Percentiles rank a stretch among this genome's conserved stretches.
Evolutionary conservation across 2,797 vertebrate genomes (phyloP).

Genomic region (Naso thynnoides): DNA sequence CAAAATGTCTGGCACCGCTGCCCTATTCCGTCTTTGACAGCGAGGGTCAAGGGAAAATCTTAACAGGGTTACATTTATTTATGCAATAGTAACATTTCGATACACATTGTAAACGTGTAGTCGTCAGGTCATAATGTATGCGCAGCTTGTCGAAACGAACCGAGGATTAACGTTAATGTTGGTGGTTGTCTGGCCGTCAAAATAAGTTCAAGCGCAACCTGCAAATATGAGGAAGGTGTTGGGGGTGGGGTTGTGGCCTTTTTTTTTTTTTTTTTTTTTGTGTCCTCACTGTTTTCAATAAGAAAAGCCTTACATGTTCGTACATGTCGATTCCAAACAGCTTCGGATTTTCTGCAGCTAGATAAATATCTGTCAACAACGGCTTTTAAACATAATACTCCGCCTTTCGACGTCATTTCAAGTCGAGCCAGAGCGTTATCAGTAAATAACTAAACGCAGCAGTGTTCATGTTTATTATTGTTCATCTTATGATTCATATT

Average conservation of each 20-base stretch:
- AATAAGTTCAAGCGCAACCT: slow-evolving; percentile 17
- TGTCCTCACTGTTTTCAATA: slow-evolving; percentile 22
- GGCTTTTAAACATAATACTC: no score
- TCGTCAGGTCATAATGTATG: accelerated
- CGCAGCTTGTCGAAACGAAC: accelerated
- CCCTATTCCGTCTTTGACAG: slow-evolving; percentile 33
- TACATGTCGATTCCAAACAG: neutral
- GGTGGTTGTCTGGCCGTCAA: neutral
- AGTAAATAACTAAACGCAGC: neutral
- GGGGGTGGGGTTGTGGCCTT: slow-evolving; percentile 62
- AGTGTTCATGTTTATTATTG: neutral
- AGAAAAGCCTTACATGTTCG: neutral
- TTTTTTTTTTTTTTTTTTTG: slow-evolving; percentile 12
- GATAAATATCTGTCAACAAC: neutral
- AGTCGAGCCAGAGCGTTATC: neutral
- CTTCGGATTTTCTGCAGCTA: neutral
- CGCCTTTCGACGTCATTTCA: no score
- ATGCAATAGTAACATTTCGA: slow-evolving; percentile 29
- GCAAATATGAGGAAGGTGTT: slow-evolving; percentile 49
- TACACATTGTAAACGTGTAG: neutral
- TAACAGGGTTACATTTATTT: slow-evolving; percentile 49
- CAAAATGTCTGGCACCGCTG: slow-evolving; percentile 35
- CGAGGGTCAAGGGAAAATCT: neutral
- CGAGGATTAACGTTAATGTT: no score
- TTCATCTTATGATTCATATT: neutral